A percentile compares a stretch with the other conserved stretches of the same genome.
These are phyloP conservation scores for Drosophila subobscura DNA, from an alignment of 1,140 invertebrate species.

Conservation along the genomic window DNA sequence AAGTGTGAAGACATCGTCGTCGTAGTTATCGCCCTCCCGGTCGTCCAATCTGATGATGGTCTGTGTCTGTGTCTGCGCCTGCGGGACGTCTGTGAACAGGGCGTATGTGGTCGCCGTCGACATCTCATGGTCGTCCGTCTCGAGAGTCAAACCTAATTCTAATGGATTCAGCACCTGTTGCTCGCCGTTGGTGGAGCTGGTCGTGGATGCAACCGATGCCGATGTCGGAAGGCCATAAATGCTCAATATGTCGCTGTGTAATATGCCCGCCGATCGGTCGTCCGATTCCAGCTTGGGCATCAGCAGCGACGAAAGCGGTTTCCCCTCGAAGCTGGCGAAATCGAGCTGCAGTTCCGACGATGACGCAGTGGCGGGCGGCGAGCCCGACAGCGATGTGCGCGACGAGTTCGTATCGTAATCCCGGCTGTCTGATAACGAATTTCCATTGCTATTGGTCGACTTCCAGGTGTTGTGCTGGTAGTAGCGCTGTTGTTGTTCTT, in stretches of 20 bases:
- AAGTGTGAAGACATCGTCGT: constrained; percentile 46
- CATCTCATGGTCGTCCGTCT: constrained; percentile 47
- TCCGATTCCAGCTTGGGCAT: constrained; percentile 48
- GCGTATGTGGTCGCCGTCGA: constrained; percentile 42
- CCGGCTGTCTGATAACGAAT: constrained; percentile 77
- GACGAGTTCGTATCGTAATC: constrained; percentile 79
- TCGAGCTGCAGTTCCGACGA: constrained; percentile 36
- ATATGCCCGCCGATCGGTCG: constrained; percentile 7
- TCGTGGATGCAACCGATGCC: constrained; percentile 7
- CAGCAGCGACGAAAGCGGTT: constrained; percentile 47
- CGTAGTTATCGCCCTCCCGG: constrained; percentile 17
- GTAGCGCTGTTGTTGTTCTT: constrained; percentile 50
- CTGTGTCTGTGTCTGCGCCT: constrained; percentile 25
- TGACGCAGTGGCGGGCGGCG: constrained; percentile 54
- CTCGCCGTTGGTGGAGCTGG: constrained; percentile 42
- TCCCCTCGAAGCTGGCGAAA: constrained; percentile 54
- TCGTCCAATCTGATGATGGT: constrained; percentile 5
- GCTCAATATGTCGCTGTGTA: constrained; percentile 41
- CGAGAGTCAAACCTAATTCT: constrained; percentile 64
- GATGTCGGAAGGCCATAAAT: constrained; percentile 35
- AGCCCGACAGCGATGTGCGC: constrained; percentile 67
- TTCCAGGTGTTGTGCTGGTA: constrained; percentile 53
- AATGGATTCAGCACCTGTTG: constrained; percentile 82
- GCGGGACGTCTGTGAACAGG: constrained; percentile 31
- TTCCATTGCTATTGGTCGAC: constrained; percentile 46